These are phyloP conservation scores for Steatocranus sp. DNA, from an alignment of 2,797 vertebrate genomes.

Conservation along the genomic window DNA sequence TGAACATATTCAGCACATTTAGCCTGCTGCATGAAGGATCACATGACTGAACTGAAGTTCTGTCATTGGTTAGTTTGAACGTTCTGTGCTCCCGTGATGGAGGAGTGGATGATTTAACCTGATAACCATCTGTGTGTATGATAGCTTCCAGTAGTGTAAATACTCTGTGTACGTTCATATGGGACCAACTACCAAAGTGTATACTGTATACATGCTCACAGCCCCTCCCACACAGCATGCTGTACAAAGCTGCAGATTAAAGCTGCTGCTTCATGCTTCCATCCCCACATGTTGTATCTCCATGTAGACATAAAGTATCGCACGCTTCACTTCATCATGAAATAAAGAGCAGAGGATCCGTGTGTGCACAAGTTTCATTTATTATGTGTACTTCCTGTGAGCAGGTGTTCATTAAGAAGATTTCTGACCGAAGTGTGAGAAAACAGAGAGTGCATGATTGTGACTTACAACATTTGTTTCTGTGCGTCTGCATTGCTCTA, in stretches of 20 bases:
- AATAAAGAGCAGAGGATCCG: not conserved
- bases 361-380: not conserved
- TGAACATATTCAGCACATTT: not conserved
- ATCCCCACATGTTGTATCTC: not conserved
- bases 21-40: constrained; percentile 16
- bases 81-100: not conserved
- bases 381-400: not conserved
- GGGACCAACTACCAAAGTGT: not conserved
- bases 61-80: not conserved
- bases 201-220: not conserved
- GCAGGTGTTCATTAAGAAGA: not conserved
- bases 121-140: not conserved
- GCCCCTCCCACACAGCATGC: not conserved
- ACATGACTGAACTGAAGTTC: not conserved
- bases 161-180: constrained; percentile 5
- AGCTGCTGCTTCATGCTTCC: not conserved
- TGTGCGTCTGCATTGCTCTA: not conserved
- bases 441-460: not conserved
- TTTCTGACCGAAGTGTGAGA: not conserved
- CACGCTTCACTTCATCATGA: not conserved
- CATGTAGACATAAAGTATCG: not conserved
- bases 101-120: not conserved
- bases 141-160: constrained; percentile 1
- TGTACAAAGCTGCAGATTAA: not conserved
- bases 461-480: not conserved